Percentiles rank a stretch among this genome's conserved stretches.
Conservation (phyloP, 2,888 invertebrate genomes). For the Polyommatus iphigenia region DNA sequence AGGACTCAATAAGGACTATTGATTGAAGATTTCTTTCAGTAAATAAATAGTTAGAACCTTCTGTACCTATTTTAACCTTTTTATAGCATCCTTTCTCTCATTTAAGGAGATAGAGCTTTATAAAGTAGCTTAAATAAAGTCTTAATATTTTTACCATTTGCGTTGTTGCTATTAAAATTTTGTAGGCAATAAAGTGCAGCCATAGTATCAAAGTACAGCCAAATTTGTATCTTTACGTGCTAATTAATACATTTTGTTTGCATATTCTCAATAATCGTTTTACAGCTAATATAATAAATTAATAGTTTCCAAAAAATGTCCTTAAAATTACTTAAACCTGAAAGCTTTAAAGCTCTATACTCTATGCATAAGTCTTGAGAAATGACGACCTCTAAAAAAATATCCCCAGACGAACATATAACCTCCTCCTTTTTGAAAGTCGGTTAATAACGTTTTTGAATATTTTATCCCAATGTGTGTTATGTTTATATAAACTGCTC, state of each 20-base stretch:
- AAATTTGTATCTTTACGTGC: background rate
- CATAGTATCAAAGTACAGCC: background rate
- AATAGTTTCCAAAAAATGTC: background rate
- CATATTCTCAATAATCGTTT: background rate
- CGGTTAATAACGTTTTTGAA: background rate
- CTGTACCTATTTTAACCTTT: background rate
- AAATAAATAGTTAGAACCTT: background rate
- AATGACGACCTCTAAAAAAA: background rate
- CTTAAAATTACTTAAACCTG: too few species aligned
- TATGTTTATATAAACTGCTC: background rate
- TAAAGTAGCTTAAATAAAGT: background rate
- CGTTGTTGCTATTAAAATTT: slow-evolving; percentile 23
- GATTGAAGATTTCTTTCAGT: background rate
- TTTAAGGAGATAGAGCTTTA: background rate
- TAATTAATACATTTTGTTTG: too few species aligned
- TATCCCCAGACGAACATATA: too few species aligned
- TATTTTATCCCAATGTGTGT: background rate
- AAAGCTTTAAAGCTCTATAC: background rate
- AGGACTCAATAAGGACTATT: background rate
- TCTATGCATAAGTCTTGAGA: background rate
- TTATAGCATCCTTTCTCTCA: background rate
- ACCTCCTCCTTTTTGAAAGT: too few species aligned
- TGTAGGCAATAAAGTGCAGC: slow-evolving; percentile 6
- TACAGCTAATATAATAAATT: background rate
- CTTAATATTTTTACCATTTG: background rate